These are phyloP conservation scores for Mayetiola destructor DNA, from an alignment of 2,888 invertebrate species.

Conservation along the genomic window DNA sequence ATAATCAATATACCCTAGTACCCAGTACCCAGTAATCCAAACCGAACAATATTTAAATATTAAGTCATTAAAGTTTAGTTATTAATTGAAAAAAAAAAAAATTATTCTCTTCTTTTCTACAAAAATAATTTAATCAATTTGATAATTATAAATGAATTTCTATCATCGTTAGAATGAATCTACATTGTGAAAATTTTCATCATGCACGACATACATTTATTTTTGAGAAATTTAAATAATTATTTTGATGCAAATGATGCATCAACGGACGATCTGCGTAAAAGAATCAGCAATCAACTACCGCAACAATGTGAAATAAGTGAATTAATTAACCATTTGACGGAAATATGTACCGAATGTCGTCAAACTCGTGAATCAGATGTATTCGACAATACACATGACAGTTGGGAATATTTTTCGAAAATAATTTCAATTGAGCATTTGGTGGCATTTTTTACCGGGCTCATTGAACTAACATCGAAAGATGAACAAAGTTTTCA, in stretches of 20 bases:
- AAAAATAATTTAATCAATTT: neutral
- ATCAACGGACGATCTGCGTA: neutral
- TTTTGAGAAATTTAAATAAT: constrained; percentile 8
- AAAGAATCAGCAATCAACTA: constrained; percentile 1
- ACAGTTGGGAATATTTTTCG: constrained; percentile 13
- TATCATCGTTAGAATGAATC: constrained; percentile 9
- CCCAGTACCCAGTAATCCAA: no score
- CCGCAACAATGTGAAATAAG: neutral
- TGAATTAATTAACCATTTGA: neutral
- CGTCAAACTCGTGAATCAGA: constrained; percentile 10
- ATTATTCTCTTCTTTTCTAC: neutral
- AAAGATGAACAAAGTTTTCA: neutral
- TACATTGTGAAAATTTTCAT: neutral
- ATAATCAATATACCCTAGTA: no score
- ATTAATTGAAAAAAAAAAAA: neutral
- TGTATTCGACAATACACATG: neutral
- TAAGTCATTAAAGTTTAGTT: neutral
- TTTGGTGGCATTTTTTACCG: neutral
- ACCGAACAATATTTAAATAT: neutral
- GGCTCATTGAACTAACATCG: neutral
- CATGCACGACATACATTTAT: constrained; percentile 10
- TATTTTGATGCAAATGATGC: constrained; percentile 7
- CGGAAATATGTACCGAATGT: constrained; percentile 6
- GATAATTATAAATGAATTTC: no score
- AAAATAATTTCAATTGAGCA: constrained; percentile 6